Percentiles rank a stretch among this genome's conserved stretches.
phyloP scores from a whole-genome alignment of 2,797 vertebrate species.

The Heteromormyrus szaboi region DNA sequence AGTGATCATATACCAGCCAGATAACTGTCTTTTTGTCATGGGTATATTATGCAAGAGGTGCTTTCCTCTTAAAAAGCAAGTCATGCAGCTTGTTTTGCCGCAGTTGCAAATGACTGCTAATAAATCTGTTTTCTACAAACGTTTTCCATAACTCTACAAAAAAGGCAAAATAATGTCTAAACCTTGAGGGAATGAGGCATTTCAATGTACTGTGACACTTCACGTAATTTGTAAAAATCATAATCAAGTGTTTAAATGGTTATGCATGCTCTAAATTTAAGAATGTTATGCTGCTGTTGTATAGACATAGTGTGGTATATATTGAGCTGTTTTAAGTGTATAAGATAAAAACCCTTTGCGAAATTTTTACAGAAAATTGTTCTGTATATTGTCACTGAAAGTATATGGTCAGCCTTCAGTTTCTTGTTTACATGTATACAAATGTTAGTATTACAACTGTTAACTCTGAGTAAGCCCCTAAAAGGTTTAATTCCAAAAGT shows the following conservation, averaged over 20 bases:
- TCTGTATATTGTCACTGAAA: not conserved
- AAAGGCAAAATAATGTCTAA: not conserved
- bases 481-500: not conserved
- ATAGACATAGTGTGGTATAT: not conserved
- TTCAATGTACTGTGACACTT: not conserved
- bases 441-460: not conserved
- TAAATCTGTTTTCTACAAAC: not conserved
- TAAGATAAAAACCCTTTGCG: not conserved
- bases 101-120: not conserved
- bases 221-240: not conserved
- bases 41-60: not conserved
- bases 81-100: not conserved
- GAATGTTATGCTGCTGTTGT: slow-evolving; percentile 6
- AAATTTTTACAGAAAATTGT: not conserved
- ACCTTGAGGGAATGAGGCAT: not conserved
- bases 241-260: not conserved
- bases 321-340: not conserved
- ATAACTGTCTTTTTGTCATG: not conserved
- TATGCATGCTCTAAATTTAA: not conserved
- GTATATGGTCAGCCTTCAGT: not conserved
- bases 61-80: not conserved
- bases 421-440: not conserved
- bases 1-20: not conserved
- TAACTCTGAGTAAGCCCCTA: not conserved
- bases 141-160: not conserved